These are phyloP conservation scores for Cremastobaeus sp. DNA, from an alignment of 2,888 invertebrate genomes.

Conservation along the genomic window DNA sequence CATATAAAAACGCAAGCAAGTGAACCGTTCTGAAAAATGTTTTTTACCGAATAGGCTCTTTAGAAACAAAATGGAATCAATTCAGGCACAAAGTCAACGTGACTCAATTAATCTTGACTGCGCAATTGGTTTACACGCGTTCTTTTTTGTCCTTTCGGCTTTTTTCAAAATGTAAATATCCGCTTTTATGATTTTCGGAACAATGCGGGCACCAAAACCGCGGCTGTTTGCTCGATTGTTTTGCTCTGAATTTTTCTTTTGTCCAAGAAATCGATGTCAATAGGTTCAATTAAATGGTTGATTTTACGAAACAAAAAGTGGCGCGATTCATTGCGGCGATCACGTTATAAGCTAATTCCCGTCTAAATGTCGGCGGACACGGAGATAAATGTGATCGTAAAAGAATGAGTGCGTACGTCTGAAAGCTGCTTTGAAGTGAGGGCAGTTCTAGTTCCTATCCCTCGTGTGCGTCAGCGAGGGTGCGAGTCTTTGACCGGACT, in stretches of 20 bases:
- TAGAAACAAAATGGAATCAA: conserved; percentile 48
- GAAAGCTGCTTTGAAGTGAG: conserved; percentile 59
- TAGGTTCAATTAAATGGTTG: conserved; percentile 38
- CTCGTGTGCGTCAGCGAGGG: conserved; percentile 50
- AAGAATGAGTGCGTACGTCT: conserved; percentile 44
- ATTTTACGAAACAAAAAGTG: conserved; percentile 29
- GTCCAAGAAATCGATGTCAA: conserved; percentile 43
- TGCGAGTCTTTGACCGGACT: conserved; percentile 61
- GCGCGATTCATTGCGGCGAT: conserved; percentile 19
- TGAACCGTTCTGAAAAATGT: no score
- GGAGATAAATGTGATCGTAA: conserved; percentile 50
- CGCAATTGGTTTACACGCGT: conserved; percentile 37
- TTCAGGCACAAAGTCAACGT: conserved; percentile 37
- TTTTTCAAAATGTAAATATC: conserved; percentile 23
- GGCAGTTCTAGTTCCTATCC: conserved; percentile 60
- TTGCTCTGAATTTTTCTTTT: conserved; percentile 8
- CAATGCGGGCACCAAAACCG: conserved; percentile 47
- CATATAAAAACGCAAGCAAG: no score
- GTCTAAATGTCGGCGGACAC: conserved; percentile 32
- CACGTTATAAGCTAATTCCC: conserved; percentile 46
- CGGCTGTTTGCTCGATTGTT: conserved; percentile 5
- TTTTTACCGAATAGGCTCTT: no score
- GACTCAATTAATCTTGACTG: conserved; percentile 46
- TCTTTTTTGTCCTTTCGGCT: conserved; percentile 3
- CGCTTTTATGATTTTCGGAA: conserved; percentile 55